Evolutionary conservation across 2,888 invertebrate species (phyloP), one percentile per base, ranked within the genome.

Genomic region (Micoletzkya japonica): DNA sequence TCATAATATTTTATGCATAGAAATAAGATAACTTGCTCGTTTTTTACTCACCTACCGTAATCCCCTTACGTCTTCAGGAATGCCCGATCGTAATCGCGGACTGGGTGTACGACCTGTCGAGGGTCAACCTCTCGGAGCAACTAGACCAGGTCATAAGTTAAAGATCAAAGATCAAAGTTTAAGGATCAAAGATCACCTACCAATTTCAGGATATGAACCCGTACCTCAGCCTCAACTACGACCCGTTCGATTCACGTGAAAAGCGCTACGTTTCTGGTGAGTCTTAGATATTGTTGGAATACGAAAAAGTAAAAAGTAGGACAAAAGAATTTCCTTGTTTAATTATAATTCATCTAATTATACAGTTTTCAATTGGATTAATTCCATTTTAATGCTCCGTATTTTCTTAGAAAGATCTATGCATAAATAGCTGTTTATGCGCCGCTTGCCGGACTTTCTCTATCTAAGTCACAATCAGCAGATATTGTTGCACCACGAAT

Each of bases 61-160:
- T n/a, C n/a, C n/a, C n/a, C n/a, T n/a, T n/a, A 37, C 36, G 34
- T 10, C 67, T 75, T 10, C 72, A 83, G 80, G 69, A 72, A 4
- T 84, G 84, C 59, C 84, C 84, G 20, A 82, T 84, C 44, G 82
- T 85, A 20, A 75, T 84, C 28, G 80, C 83, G 17, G 84, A 84
- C 66, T 84, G 84, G 84, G 79, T 85, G 24, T 84, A 85, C 69
- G 82, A 82, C 63, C 69, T 82, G 17, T 76, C 79, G 10, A 74
- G 77, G n/a, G 84, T 84, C 24, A 85, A 84, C 59, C 70, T 84
- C 30, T 78, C 79, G n/a, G 80, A 83, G 60, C 10, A 20, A 14
- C 20, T 44, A 14, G 44, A 44, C 20, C 20, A 10, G 20, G 20
- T 14, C 20, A 20, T 44, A 20, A 44, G 44, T 44, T 14, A n/a